Evolutionary conservation across 2,888 invertebrate species (phyloP), one percentile per base, ranked within the genome.

Genomic region (Brachynemurus nebulosus): DNA sequence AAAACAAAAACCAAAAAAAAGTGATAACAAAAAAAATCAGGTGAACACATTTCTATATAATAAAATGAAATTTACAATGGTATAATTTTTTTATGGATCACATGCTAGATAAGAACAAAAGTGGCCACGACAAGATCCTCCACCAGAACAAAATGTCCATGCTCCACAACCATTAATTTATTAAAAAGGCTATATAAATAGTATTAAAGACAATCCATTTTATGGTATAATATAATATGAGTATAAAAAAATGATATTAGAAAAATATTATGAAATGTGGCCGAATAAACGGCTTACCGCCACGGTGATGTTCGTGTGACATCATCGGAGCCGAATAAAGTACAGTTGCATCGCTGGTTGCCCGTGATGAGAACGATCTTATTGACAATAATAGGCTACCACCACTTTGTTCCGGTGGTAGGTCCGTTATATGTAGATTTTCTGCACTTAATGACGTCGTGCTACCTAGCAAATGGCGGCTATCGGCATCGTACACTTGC

Each of bases 401-500:
- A 40, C 59, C 57, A 16, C 60, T 63, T 30, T 60, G 55, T 44
- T 65, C 65, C 34, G 58, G 59, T 17, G 70, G 67, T 44, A 71
- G 59, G 51, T 66, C 56, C 46, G 62, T 63, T 44, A 70, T 63
- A 20, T 44, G 41, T 50, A 71, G 64, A 51, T 64, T 61, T 47
- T 65, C 63, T 20, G 70, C 64, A 42, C 62, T 63, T 51, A 62
- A 59, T 33, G 70, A 70, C 20, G 68, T 70, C 16, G 69, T 61
- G 37, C 70, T 70, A 44, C 66, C 71, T 49, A 70, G 55, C 42
- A 71, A 60, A 39, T 64, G 60, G 17, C 69, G 62, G 41, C 66
- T 67, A 49, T 64, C 64, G 25, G 70, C 69, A 52, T 71, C 69
- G 59, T 65, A 71, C 45, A 68, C 70, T 58, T 71, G 71, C 50